phyloP scores from a whole-genome alignment of 2,113 vertebrate species.

The Rallus limicola region DNA sequence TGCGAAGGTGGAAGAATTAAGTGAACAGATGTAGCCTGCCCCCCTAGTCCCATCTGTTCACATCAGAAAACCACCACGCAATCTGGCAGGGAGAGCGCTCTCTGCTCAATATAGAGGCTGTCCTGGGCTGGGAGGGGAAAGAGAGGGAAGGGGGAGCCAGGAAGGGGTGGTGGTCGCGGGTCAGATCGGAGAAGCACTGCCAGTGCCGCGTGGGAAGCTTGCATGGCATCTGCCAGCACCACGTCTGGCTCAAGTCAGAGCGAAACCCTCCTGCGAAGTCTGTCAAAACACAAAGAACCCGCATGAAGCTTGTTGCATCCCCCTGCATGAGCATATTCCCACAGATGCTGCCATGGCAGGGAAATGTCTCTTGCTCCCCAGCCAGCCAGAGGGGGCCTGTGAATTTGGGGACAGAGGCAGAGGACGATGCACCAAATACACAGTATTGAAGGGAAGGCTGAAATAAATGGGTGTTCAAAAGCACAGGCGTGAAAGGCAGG shows the following conservation, averaged over 20 bases:
- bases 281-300: conserved; percentile 41
- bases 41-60: conserved; percentile 67
- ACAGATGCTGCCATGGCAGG: neutral
- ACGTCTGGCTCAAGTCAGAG: neutral
- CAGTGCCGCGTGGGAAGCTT: neutral
- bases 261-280: neutral
- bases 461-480: neutral
- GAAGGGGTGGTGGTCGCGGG: neutral
- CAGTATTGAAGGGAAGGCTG: neutral
- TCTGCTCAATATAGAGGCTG: neutral
- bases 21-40: conserved; percentile 62
- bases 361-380: conserved; percentile 13
- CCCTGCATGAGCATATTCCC: neutral
- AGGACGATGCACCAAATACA: neutral
- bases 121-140: neutral
- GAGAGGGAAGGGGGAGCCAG: neutral
- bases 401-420: neutral
- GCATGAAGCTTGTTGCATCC: neutral
- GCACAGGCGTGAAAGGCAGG: neutral
- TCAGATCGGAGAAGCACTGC: neutral
- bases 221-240: conserved; percentile 29
- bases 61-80: conserved; percentile 65
- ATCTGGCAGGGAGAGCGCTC: conserved; percentile 44
- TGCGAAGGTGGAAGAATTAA: conserved; percentile 68
- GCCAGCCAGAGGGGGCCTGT: neutral